Conservation (phyloP, 2,888 invertebrate genomes). For the Acrobasis suavella region DNA sequence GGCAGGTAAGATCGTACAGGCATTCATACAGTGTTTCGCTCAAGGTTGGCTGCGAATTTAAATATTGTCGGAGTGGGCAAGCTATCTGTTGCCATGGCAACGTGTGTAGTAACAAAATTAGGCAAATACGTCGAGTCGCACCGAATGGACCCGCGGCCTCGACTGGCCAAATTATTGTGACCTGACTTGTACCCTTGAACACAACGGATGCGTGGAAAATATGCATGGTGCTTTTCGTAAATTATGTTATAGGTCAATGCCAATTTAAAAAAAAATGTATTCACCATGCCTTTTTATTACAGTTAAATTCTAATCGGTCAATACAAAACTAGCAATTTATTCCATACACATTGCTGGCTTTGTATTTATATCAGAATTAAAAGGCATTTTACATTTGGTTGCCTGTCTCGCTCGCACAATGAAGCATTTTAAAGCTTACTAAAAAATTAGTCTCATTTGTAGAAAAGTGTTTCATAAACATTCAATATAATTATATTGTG, state of each 20-base stretch:
- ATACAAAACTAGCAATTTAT: too few relatives aligned
- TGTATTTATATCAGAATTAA: too few relatives aligned
- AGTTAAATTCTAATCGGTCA: too few relatives aligned
- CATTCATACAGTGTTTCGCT: slow-evolving; percentile 26
- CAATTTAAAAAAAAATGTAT: too few relatives aligned
- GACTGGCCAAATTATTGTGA: slow-evolving; percentile 25
- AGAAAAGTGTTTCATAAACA: too few relatives aligned
- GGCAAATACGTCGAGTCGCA: slow-evolving; percentile 47
- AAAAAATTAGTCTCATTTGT: too few relatives aligned
- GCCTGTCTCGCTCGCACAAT: too few relatives aligned
- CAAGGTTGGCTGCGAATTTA: slow-evolving; percentile 48
- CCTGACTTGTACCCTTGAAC: slow-evolving; percentile 2
- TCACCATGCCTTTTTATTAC: too few relatives aligned
- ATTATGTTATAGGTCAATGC: background rate
- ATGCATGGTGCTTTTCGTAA: background rate
- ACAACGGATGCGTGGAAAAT: background rate
- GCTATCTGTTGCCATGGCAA: slow-evolving; percentile 50
- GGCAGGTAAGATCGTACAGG: slow-evolving; percentile 29
- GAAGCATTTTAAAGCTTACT: too few relatives aligned
- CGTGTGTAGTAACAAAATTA: slow-evolving; percentile 70
- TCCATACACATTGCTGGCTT: too few relatives aligned
- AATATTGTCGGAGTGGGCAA: slow-evolving; percentile 44
- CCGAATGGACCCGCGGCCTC: slow-evolving; percentile 38
- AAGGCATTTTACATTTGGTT: too few relatives aligned
- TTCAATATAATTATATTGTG: too few relatives aligned